Percentiles rank a stretch among this genome's conserved stretches.
Conservation (phyloP, 2,888 invertebrate genomes). For the Anaspis maculata region DNA sequence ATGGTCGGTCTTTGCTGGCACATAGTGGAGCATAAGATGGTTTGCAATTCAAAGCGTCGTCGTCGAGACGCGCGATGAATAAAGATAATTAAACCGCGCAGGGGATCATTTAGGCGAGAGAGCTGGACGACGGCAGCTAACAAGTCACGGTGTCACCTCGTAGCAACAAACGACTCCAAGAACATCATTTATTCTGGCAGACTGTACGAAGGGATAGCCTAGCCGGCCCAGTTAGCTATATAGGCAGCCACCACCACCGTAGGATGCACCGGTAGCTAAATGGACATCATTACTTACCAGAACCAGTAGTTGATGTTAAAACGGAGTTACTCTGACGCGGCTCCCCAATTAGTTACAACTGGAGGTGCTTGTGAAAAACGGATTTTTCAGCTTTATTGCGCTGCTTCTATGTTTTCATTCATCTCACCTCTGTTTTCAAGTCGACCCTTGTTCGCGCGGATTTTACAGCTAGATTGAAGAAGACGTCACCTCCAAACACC, state of each 20-base stretch:
- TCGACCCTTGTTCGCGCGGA: no score
- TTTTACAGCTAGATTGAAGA: no score
- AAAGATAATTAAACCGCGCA: conserved; percentile 16
- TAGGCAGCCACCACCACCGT: conserved; percentile 19
- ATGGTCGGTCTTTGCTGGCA: no score
- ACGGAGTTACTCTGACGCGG: conserved; percentile 29
- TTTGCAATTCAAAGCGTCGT: conserved; percentile 13
- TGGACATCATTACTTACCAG: conserved; percentile 32
- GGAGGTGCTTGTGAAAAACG: conserved; percentile 23
- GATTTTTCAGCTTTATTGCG: conserved; percentile 21
- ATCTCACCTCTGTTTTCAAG: background rate
- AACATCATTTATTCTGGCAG: conserved; percentile 28
- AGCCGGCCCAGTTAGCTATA: conserved; percentile 29
- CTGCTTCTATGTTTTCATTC: conserved; percentile 22
- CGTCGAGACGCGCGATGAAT: conserved; percentile 16
- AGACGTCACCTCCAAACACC: no score
- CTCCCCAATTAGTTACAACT: conserved; percentile 31
- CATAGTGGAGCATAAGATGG: conserved; percentile 13
- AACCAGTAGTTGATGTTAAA: conserved; percentile 27
- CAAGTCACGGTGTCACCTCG: conserved; percentile 28
- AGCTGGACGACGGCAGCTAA: conserved; percentile 17
- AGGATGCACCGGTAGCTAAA: conserved; percentile 29
- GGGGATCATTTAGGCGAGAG: conserved; percentile 12
- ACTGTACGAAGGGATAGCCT: conserved; percentile 16
- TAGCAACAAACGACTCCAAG: conserved; percentile 27